These are phyloP conservation scores for Agrilus planipennis DNA, from an alignment of 1,140 invertebrate species.

Conservation along the genomic window DNA sequence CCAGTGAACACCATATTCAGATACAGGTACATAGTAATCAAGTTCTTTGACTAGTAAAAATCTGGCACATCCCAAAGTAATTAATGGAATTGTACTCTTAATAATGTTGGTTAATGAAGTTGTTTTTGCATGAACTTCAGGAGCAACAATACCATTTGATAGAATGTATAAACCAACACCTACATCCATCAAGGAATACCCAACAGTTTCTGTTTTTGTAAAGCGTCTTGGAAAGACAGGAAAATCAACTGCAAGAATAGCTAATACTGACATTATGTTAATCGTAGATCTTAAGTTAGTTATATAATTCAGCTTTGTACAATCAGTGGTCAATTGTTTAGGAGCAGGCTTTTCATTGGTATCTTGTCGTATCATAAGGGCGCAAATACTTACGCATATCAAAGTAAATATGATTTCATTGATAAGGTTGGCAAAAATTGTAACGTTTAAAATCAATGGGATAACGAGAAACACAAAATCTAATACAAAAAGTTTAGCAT, in stretches of 20 bases:
- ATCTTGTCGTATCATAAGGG: constrained; percentile 14
- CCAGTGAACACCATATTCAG: constrained; percentile 93
- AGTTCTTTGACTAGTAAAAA: constrained; percentile 48
- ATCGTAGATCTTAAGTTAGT: constrained; percentile 57
- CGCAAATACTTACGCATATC: constrained; percentile 15
- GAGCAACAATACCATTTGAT: constrained; percentile 71
- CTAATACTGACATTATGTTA: constrained; percentile 64
- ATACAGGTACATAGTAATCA: constrained; percentile 75
- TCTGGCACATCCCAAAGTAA: constrained; percentile 60
- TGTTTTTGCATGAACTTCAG: constrained; percentile 34
- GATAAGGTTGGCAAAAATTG: constrained; percentile 31
- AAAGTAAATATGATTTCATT: constrained; percentile 20
- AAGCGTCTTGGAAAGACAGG: constrained; percentile 68
- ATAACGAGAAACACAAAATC: constrained; percentile 42
- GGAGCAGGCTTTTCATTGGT: constrained; percentile 13
- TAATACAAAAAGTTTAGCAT: constrained; percentile 13
- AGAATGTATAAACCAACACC: constrained; percentile 85
- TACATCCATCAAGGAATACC: constrained; percentile 87
- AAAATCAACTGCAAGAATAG: constrained; percentile 91
- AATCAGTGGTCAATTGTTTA: constrained; percentile 25
- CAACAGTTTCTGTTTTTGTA: constrained; percentile 78
- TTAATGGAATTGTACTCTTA: constrained; percentile 38
- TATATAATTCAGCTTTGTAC: constrained; percentile 41
- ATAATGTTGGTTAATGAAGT: constrained; percentile 30
- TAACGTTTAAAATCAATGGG: constrained; percentile 39